Evolutionary conservation across 2,113 vertebrate species (phyloP), one percentile per base, ranked within the genome.

Genomic region (Leucopternis melanops): DNA sequence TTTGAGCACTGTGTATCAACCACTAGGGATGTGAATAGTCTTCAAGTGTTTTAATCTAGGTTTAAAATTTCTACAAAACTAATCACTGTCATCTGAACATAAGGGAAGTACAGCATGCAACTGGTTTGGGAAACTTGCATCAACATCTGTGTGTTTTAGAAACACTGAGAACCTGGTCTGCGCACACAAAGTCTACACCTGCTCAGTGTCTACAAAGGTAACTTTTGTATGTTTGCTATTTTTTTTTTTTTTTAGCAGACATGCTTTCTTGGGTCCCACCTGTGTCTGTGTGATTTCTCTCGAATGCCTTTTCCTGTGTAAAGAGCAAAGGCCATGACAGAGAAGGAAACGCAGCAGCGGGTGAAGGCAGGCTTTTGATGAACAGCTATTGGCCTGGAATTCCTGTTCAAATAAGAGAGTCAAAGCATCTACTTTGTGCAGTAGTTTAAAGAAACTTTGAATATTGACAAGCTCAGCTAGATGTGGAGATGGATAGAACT

Each of bases 121-220:
- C 20, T 0, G 0, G 8, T 59, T 65, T 44, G 40, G 57, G 66
- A 65, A 86, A 52, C 26, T 47, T 80, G 16, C 12, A n/a, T 66
- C 40, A 22, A 77, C 40, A 40, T 59, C 34, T 58, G 22, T 0
- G 0, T 59, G 27, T 32, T 91, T 74, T n/a, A 82, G 81, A 70
- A 79, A 38, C 59, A 77, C 32, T 20, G 38, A 40, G 49, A 42
- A 65, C 11, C 34, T 55, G 50, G 8, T 16, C 52, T 72, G 52
- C 0, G 0, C 40, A 44, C n/a, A 42, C 9, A 6, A 80, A 63
- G 22, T 34, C 49, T 54, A 32, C 26, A 14, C 10, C 44, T 65
- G 19, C 25, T 31, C 44, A 40, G 17, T 36, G 26, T n/a, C 26
- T 82, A 58, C 42, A 47, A 57, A 86, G 27, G 49, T 70, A 90